Evolutionary conservation across 2,797 vertebrate species (phyloP).

Genomic region (Lophius americanus): DNA sequence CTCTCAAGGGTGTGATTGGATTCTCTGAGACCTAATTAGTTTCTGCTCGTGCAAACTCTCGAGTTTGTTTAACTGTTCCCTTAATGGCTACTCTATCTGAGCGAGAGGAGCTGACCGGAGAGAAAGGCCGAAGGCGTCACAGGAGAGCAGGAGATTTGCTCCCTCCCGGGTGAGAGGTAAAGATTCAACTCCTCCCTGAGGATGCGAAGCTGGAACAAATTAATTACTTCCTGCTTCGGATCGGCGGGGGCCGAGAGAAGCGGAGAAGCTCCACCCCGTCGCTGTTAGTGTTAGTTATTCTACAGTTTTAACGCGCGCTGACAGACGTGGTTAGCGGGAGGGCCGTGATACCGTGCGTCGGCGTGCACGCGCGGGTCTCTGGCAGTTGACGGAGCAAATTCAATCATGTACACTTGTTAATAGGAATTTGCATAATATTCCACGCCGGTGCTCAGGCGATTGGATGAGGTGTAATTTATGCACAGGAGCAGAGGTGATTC

Average conservation of each 20-base stretch:
- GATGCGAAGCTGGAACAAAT: slow-evolving; percentile 54
- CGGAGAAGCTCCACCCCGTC: slow-evolving; percentile 22
- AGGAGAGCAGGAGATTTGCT: slow-evolving; percentile 42
- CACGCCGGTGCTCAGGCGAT: slow-evolving; percentile 68
- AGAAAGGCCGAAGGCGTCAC: slow-evolving; percentile 16
- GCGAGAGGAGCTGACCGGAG: slow-evolving; percentile 52
- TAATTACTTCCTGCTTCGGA: slow-evolving; percentile 51
- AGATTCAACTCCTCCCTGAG: slow-evolving; percentile 56
- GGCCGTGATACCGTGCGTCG: slow-evolving; percentile 25
- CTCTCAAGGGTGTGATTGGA: slow-evolving; percentile 47
- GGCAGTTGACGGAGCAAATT: slow-evolving; percentile 71
- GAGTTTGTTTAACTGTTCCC: slow-evolving; percentile 68
- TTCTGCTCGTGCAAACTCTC: slow-evolving; percentile 62
- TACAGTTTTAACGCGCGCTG: slow-evolving; percentile 55
- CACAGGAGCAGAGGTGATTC: slow-evolving; percentile 51
- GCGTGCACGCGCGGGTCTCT: slow-evolving; percentile 22
- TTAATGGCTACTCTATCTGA: slow-evolving; percentile 67
- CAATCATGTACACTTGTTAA: slow-evolving; percentile 76
- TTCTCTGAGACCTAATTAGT: slow-evolving; percentile 60
- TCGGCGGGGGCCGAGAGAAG: slow-evolving; percentile 20
- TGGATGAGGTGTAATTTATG: slow-evolving; percentile 66
- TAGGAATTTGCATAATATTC: slow-evolving; percentile 77
- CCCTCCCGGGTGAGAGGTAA: slow-evolving; percentile 42
- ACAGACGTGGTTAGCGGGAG: slow-evolving; percentile 61
- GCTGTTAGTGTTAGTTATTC: slow-evolving; percentile 44